Percentiles rank a stretch among this genome's conserved stretches.
Conservation (phyloP, 2,888 invertebrate species). For the Trichogramma dendrolimi region DNA sequence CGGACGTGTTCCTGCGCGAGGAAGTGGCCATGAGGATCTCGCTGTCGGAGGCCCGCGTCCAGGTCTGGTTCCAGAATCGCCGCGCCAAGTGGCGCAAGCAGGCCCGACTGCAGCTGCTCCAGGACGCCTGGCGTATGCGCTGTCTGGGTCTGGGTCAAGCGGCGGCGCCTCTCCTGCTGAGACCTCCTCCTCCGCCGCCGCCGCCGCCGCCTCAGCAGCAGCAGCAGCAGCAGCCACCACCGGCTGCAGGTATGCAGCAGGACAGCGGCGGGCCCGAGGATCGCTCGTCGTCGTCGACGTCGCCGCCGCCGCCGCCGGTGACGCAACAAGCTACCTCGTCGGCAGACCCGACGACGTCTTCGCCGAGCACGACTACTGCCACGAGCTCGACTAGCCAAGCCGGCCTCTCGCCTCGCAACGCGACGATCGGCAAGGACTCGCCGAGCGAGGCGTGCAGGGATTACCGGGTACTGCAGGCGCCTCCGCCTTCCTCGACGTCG, state of each 20-base stretch:
- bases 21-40: conserved; percentile 88
- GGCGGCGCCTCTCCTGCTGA: conserved; percentile 47
- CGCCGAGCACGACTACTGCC: too few species aligned
- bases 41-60: conserved; percentile 87
- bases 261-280: too few species aligned
- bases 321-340: too few species aligned
- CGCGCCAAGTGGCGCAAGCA: conserved; percentile 90
- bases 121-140: conserved; percentile 88
- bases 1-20: conserved; percentile 83
- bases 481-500: not conserved
- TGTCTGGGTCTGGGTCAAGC: conserved; percentile 63
- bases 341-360: not conserved
- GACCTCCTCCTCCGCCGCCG: conserved; percentile 36
- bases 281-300: not conserved
- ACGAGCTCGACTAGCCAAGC: too few species aligned
- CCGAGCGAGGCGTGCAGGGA: conserved; percentile 15
- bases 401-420: too few species aligned
- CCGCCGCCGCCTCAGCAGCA: conserved; percentile 30
- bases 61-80: conserved; percentile 91
- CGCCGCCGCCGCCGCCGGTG: not conserved
- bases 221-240: too few species aligned
- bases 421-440: not conserved
- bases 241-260: not conserved
- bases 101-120: conserved; percentile 76
- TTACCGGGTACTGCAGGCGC: conserved; percentile 16